A percentile compares a stretch with the other conserved stretches of the same genome.
Evolutionary conservation across 2,113 vertebrate species (phyloP).

Genomic region (Polypterus senegalus): DNA sequence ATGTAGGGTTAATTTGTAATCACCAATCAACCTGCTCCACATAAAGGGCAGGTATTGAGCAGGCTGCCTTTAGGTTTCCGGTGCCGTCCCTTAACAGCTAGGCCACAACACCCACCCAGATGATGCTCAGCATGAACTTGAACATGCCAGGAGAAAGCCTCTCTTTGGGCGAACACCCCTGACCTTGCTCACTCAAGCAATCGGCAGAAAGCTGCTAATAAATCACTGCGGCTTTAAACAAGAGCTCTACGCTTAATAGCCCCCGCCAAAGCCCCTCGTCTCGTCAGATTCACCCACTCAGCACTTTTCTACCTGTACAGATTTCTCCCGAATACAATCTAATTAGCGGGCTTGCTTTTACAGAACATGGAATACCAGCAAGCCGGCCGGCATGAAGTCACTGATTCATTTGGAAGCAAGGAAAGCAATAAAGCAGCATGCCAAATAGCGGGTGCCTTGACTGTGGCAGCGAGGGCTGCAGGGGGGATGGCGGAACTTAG

Average conservation of each 20-base stretch:
- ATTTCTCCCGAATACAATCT: slow-evolving; percentile 23
- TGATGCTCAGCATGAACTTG: too few species aligned
- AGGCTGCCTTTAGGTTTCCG: too few species aligned
- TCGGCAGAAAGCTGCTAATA: too few species aligned
- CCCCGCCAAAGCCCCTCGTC: neutral
- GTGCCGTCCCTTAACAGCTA: too few species aligned
- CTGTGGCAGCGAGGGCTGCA: slow-evolving; percentile 12
- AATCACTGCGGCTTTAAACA: too few species aligned
- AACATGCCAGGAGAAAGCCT: too few species aligned
- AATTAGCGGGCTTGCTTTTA: slow-evolving; percentile 20
- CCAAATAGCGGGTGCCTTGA: slow-evolving; percentile 9
- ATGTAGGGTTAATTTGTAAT: too few species aligned
- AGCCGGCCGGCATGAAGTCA: slow-evolving; percentile 14
- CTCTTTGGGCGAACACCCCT: too few species aligned
- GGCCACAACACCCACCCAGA: too few species aligned
- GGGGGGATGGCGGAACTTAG: neutral
- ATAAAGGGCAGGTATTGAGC: too few species aligned
- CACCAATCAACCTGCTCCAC: too few species aligned
- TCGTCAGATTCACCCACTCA: slow-evolving; percentile 18
- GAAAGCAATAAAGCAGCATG: neutral
- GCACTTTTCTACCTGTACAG: slow-evolving; percentile 19
- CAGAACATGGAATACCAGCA: slow-evolving; percentile 18
- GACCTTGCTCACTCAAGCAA: too few species aligned
- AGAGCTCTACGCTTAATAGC: neutral
- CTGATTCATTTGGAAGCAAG: slow-evolving; percentile 23